Base-by-base conservation (phyloP, 2,113 vertebrate genomes). In the Lamprologus sp. region DNA sequence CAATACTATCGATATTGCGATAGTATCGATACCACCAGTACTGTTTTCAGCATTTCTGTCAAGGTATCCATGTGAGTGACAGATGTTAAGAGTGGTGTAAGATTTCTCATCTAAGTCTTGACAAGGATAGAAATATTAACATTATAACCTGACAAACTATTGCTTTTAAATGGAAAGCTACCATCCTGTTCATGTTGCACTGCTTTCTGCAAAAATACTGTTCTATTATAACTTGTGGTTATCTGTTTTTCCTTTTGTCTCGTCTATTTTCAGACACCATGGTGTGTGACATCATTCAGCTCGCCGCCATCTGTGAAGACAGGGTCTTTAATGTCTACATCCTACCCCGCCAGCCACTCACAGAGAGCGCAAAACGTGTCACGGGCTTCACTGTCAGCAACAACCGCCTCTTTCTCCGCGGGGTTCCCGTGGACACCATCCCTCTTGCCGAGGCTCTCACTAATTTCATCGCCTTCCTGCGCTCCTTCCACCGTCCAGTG, bases 221-320 rank as follows among this genome's bases (percentile, higher is more conserved):
- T 31, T 28, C 42, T 75, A 26, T 47, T 47, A 31, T 51, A 51
- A 51, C 47, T 51, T 51, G 26, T 49, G 23, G 19, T 68, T 37
- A 13, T 65, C 60, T 77, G 26, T 49, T 49, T 77, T 51, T 33
- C 17, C 26, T 51, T 19, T 42, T 51, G 3, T 45, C 9, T 28
- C 6, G 6, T 14, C 33, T 4, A 15, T 54, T 51, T 47, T 19
- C 89, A 96, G 95, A 92, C 83, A 95, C 85, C 1, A 1, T 2
- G 0, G 12, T 5, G 9, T 95, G 95, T 91, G 89, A 96, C 28
- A 94, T 96, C 73, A 88, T 95, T 84, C 96, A 96, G 92, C 11
- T 96, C 49, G 89, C 91, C 1, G 96, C 96, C 9, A 15, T 96
- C 85, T 94, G 93, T 19, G 90, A 84, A 10, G 23, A 79, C 2